Evolutionary conservation across 1,140 invertebrate genomes (phyloP), one percentile per base, ranked within the genome.

Genomic region (Lucilia sericata): DNA sequence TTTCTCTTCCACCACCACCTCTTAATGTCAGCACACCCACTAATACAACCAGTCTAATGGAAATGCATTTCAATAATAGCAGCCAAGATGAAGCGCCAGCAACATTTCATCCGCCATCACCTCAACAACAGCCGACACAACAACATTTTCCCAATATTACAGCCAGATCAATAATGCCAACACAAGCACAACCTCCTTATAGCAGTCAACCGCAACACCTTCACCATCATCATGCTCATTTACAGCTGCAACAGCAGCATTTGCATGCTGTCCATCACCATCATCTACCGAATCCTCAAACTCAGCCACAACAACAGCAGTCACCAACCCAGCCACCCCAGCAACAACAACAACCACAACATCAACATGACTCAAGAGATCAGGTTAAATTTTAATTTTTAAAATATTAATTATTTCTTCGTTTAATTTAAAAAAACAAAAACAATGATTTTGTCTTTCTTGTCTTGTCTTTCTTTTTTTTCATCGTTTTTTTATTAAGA

Each of bases 341-440:
- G 7, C 74, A 75, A 34, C 74, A 75, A 75, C 74, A 36, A 7
- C 74, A 75, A 36, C 76, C 76, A 42, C 42, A n/a, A 80, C 76
- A 80, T 9, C 76, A 80, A 8, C 76, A 80, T 80, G 76, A 80
- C 76, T 51, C 76, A 51, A 80, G 76, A 80, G 76, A 80, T 80
- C 76, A 80, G 76, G 76, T 80, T 80, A 80, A 80, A 21, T 80
- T 80, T 51, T 80, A 80, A 78, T 60, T 60, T 60, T 60, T n/a
- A 60, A 60, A 17, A 78, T 42, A 42, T 76, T 42, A 36, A 76
- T 42, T 34, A 49, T 80, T 25, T 80, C n/a, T 21, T 25, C n/a
- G 8, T 80, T 9, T 80, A n/a, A n/a, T 42, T 51, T 13, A 80
- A 21, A 21, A 80, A n/a, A 78, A 42, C 2, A 42, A 76, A 34